Base-by-base conservation (phyloP, 2,113 vertebrate genomes). In the Ochotona curzoniae region DNA sequence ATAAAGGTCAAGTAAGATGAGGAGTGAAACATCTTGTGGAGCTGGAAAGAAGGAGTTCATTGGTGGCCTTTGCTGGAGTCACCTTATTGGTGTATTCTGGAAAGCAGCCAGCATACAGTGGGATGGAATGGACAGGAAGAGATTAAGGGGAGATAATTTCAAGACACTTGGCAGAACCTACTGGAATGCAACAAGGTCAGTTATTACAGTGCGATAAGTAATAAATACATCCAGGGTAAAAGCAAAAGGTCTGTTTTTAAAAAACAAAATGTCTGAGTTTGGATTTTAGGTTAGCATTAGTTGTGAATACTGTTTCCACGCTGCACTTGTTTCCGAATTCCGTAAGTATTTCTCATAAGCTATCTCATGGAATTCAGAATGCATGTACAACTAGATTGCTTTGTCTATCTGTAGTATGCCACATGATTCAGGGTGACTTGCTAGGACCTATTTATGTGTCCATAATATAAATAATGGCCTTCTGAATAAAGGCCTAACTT, bases 1-100 rank as follows among this genome's bases (percentile, higher is more conserved):
- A n/a, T 66, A 89, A 95, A 94, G 80, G 70, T 94, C 94, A 93
- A 89, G 84, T 82, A 79, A 93, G 84, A 83, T 83, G 87, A 91
- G 87, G 89, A 88, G 30, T 23, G 38, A 89, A 70, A 83, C 74
- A 2, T 21, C 47, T 14, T n/a, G 21, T 66, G 60, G 83, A 35
- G 17, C 1, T 44, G 60, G 80, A 17, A 44, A 60, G 28, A 0
- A 54, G 64, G 66, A 70, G 93, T 80, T 89, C 61, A 81, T 1
- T 7, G 8, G 30, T 8, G 35, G 49, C 57, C 60, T 87, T 61
- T 66, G 54, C 38, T 60, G 90, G 26, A 32, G 17, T 10, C 78
- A 79, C 14, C 7, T 57, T 66, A 49, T 4, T 76, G 30, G 64
- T 74, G 1, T 83, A 13, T n/a, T 82, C 61, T 67, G 30, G 54